These are phyloP conservation scores for Xenus cinereus DNA, from an alignment of 2,113 vertebrate species.

Conservation along the genomic window DNA sequence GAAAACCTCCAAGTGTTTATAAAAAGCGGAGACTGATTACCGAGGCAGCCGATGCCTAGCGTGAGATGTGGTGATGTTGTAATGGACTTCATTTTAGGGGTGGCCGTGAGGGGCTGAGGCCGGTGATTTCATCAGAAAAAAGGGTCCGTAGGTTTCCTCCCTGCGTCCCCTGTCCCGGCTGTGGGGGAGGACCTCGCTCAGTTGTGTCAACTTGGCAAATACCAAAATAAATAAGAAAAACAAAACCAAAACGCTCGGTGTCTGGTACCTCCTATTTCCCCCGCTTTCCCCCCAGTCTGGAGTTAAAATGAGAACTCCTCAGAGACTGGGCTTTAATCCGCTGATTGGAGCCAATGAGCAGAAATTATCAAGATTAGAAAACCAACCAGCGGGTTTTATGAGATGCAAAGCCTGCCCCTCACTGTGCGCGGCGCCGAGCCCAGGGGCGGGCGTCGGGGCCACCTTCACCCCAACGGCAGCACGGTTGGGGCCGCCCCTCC, in stretches of 20 bases:
- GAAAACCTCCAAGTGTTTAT: not conserved
- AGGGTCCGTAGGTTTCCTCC: not conserved
- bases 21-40: not conserved
- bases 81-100: not conserved
- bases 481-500: not conserved
- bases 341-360: conserved; percentile 57
- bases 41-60: not conserved
- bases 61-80: not conserved
- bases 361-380: conserved; percentile 42
- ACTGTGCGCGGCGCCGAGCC: not conserved
- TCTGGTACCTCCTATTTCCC: conserved; percentile 40
- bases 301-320: conserved; percentile 38
- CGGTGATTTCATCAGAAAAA: not conserved
- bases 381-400: not conserved
- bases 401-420: conserved; percentile 20
- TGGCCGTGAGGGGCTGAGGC: not conserved
- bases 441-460: not conserved
- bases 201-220: conserved; percentile 27
- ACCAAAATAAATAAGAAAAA: conserved; percentile 46
- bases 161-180: not conserved
- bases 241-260: not conserved
- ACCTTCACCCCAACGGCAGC: accelerated
- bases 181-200: not conserved
- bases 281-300: not conserved
- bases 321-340: conserved; percentile 7